Evolutionary conservation across 1,140 invertebrate species (phyloP).

Genomic region (Ceratina australensis): DNA sequence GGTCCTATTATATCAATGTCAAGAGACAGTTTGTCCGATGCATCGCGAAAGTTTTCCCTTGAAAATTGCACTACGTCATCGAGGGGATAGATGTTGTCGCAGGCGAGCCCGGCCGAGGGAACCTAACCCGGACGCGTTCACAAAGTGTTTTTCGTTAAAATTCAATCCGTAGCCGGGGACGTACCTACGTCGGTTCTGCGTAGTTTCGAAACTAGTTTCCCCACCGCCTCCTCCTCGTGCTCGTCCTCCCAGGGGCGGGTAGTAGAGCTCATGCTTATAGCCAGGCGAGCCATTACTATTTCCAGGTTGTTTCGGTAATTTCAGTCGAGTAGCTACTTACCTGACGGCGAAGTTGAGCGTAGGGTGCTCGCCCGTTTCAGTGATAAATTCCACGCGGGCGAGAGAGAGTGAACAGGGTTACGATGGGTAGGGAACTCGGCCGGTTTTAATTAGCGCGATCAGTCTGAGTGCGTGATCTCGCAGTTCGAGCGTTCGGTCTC

Average conservation of each 20-base stretch:
- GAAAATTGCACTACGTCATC: neutral
- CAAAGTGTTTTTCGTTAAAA: slow-evolving; percentile 47
- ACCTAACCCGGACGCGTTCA: neutral
- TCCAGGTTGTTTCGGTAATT: slow-evolving; percentile 51
- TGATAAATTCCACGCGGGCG: slow-evolving; percentile 46
- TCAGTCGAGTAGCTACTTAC: slow-evolving; percentile 50
- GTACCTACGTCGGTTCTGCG: slow-evolving; percentile 18
- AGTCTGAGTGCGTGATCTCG: slow-evolving; percentile 49
- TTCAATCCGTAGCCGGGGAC: slow-evolving; percentile 32
- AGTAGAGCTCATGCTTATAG: slow-evolving; percentile 8
- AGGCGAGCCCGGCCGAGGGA: neutral
- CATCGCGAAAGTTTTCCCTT: slow-evolving; percentile 3
- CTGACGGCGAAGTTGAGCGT: slow-evolving; percentile 20
- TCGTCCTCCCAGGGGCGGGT: slow-evolving; percentile 7
- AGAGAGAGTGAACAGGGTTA: neutral
- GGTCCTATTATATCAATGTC: neutral
- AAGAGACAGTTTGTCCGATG: neutral
- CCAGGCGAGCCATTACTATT: slow-evolving; percentile 51
- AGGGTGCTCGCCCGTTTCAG: slow-evolving; percentile 16
- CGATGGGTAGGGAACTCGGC: neutral
- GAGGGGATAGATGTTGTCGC: neutral
- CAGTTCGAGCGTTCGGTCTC: slow-evolving; percentile 15
- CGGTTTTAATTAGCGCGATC: slow-evolving; percentile 57
- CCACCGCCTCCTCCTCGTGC: no score
- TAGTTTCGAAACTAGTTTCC: slow-evolving; percentile 57